Evolutionary conservation across 2,888 invertebrate genomes (phyloP).

Genomic region (Calameuta idolon): DNA sequence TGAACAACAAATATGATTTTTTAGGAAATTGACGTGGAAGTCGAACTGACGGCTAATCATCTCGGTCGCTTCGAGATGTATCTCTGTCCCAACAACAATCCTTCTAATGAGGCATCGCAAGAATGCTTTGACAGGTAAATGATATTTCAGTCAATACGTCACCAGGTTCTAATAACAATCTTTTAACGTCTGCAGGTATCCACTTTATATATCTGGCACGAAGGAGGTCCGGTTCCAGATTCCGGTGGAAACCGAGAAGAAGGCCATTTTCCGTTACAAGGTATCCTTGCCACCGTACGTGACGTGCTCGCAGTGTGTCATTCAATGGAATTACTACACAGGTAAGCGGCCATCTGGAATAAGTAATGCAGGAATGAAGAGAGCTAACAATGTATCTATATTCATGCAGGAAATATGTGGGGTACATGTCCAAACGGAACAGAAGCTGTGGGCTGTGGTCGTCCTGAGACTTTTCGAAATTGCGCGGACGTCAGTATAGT

Average conservation of each 20-base stretch:
- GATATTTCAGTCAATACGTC: not conserved
- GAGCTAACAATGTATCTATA: not conserved
- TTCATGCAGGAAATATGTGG: slow-evolving; percentile 84
- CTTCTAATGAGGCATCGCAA: slow-evolving; percentile 80
- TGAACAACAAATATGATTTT: slow-evolving; percentile 26
- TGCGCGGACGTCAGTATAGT: slow-evolving; percentile 89
- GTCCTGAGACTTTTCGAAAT: slow-evolving; percentile 90
- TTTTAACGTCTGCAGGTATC: slow-evolving; percentile 70
- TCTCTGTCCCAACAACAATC: slow-evolving; percentile 88
- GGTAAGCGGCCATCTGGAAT: slow-evolving; percentile 65
- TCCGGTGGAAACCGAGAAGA: slow-evolving; percentile 78
- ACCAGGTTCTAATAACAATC: slow-evolving; percentile 28
- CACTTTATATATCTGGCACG: slow-evolving; percentile 80
- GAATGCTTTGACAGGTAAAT: slow-evolving; percentile 82
- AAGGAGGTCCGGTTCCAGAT: slow-evolving; percentile 79
- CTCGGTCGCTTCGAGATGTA: slow-evolving; percentile 87
- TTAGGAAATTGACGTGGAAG: slow-evolving; percentile 85
- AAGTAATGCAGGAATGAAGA: not conserved
- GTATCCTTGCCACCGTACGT: slow-evolving; percentile 85
- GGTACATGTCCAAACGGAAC: slow-evolving; percentile 88
- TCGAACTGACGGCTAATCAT: slow-evolving; percentile 92
- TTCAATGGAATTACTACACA: slow-evolving; percentile 95
- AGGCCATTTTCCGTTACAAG: slow-evolving; percentile 74
- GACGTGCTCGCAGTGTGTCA: slow-evolving; percentile 88
- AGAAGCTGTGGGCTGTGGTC: slow-evolving; percentile 89